These are phyloP conservation scores for Clarias batrachus DNA, from an alignment of 2,113 vertebrate species.

Conservation along the genomic window DNA sequence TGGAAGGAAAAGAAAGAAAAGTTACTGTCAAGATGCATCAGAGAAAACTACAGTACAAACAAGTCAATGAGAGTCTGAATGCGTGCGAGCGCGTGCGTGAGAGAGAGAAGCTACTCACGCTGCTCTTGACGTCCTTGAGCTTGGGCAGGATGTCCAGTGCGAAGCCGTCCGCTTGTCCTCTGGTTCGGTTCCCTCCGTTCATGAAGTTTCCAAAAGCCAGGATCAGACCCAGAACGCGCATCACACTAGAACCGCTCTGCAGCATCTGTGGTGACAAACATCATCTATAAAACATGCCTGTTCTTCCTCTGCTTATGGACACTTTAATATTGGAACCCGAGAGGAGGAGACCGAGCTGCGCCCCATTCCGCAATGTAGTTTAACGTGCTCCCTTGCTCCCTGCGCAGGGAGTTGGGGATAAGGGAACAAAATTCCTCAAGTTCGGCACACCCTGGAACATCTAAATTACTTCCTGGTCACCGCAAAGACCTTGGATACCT, in stretches of 20 bases:
- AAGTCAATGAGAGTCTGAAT: background rate
- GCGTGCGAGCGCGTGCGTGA: background rate
- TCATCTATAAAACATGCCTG: background rate
- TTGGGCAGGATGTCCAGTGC: conserved; percentile 93
- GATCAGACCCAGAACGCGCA: conserved; percentile 84
- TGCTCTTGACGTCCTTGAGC: conserved; percentile 97
- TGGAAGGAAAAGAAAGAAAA: conserved; percentile 39
- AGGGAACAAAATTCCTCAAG: too few species aligned
- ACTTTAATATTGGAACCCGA: background rate
- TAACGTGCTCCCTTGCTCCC: too few species aligned
- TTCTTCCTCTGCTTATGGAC: background rate
- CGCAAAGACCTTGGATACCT: too few species aligned
- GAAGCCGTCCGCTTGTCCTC: conserved; percentile 96
- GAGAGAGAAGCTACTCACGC: conserved; percentile 74
- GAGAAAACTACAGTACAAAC: background rate
- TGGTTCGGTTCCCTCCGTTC: conserved; percentile 94
- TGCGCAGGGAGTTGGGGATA: too few species aligned
- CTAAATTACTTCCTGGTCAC: too few species aligned
- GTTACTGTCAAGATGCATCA: background rate
- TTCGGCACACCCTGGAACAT: too few species aligned
- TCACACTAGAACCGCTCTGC: conserved; percentile 81
- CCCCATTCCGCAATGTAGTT: too few species aligned
- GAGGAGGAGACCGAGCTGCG: background rate
- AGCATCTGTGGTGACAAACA: conserved; percentile 70
- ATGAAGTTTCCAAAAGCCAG: conserved; percentile 98